phyloP scores from a whole-genome alignment of 2,797 vertebrate genomes.

The Buphagus erythrorhynchus region DNA sequence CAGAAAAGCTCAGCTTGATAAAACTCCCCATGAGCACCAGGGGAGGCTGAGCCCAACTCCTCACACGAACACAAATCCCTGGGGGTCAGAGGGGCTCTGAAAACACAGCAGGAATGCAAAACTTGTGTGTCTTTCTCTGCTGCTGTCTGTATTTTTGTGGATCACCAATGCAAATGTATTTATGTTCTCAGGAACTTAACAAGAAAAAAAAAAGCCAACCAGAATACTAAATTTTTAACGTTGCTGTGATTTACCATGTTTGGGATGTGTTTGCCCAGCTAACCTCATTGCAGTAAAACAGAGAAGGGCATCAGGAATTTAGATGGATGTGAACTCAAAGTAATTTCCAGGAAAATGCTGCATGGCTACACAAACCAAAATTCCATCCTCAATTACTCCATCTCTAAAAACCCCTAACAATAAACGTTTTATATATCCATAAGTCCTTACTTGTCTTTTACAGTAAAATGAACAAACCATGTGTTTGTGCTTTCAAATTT shows the following conservation, averaged over 20 bases:
- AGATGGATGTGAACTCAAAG: background rate
- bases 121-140: accelerated
- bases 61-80: background rate
- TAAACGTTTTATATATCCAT: background rate
- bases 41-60: background rate
- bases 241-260: background rate
- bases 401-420: background rate
- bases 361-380: background rate
- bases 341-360: background rate
- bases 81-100: background rate
- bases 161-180: accelerated
- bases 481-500: background rate
- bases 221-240: background rate
- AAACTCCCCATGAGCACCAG: background rate
- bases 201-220: background rate
- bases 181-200: background rate
- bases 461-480: background rate
- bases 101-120: background rate
- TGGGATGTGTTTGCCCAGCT: background rate
- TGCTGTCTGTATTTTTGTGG: background rate
- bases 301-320: background rate
- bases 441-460: background rate
- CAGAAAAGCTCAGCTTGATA: background rate
- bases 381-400: background rate
- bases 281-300: background rate